Percentiles rank a stretch among this genome's conserved stretches.
Conservation (phyloP, 2,113 vertebrate species). For the Glaucomys volans region DNA sequence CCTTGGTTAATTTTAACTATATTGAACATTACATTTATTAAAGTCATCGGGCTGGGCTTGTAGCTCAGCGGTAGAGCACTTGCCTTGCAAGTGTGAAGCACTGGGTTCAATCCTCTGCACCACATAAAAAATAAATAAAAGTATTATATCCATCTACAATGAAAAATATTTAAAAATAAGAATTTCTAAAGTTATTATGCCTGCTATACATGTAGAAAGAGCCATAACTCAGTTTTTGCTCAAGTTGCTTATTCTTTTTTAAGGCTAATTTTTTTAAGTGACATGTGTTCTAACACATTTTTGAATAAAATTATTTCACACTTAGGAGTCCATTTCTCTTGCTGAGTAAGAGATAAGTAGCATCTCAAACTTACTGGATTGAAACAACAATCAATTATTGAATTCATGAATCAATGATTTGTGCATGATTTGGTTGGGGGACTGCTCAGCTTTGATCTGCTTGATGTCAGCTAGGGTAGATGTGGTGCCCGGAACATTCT, state of each 20-base stretch:
- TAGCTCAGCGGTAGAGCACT: too few relatives aligned
- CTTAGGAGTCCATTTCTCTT: not conserved
- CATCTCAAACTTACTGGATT: not conserved
- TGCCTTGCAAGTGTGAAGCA: too few relatives aligned
- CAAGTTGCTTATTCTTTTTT: slow-evolving; percentile 4
- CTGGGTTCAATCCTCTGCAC: too few relatives aligned
- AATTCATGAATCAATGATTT: not conserved
- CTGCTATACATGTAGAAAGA: not conserved
- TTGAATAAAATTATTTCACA: slow-evolving; percentile 26
- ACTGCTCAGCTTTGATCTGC: not conserved
- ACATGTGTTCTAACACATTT: slow-evolving; percentile 26
- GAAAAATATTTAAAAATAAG: too few relatives aligned
- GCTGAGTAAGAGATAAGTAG: not conserved
- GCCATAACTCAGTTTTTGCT: not conserved
- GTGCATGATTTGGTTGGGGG: not conserved
- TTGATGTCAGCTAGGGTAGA: not conserved
- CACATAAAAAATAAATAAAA: too few relatives aligned
- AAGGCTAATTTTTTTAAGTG: not conserved
- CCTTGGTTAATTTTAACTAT: slow-evolving; percentile 29
- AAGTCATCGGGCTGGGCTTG: not conserved
- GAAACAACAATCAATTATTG: not conserved
- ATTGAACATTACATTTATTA: not conserved
- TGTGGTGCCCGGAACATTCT: not conserved
- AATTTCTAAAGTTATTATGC: not conserved
- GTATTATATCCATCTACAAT: too few relatives aligned